These are phyloP conservation scores for Scotopteryx bipunctaria DNA, from an alignment of 2,888 invertebrate genomes.

Conservation along the genomic window DNA sequence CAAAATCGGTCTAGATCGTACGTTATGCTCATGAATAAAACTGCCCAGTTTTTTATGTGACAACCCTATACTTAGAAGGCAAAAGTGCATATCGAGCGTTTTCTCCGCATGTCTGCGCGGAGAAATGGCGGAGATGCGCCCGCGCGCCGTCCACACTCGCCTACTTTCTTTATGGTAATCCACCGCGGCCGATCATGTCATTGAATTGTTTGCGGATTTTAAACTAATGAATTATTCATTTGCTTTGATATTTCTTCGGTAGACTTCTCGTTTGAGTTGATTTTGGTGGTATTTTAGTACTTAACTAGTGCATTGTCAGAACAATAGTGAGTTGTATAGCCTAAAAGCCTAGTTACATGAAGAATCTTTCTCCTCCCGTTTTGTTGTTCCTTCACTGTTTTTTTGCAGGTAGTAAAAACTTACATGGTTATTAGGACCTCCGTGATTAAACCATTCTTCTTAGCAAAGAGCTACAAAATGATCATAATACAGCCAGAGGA, in stretches of 20 bases:
- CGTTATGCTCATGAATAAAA: no score
- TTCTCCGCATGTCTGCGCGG: constrained; percentile 33
- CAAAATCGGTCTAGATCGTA: no score
- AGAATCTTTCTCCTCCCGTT: no score
- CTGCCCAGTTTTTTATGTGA: not conserved
- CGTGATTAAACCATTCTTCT: constrained; percentile 16
- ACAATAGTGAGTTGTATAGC: no score
- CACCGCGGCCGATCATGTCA: constrained; percentile 26
- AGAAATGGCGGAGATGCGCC: constrained; percentile 28
- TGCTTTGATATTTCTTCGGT: not conserved
- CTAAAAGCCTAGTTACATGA: no score
- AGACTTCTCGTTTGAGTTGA: not conserved
- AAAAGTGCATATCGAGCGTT: constrained; percentile 42
- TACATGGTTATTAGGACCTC: constrained; percentile 11
- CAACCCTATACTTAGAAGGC: constrained; percentile 34
- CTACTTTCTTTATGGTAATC: constrained; percentile 72
- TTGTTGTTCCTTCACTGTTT: not conserved
- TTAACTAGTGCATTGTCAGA: no score
- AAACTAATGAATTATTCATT: constrained; percentile 19
- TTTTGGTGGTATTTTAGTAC: not conserved
- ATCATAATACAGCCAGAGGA: constrained; percentile 15
- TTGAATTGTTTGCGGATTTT: constrained; percentile 23
- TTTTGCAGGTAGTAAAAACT: not conserved
- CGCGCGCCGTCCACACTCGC: constrained; percentile 39
- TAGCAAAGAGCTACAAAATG: constrained; percentile 13